These are phyloP conservation scores for Podarcis cretensis DNA, from an alignment of 2,113 vertebrate genomes.

Conservation along the genomic window DNA sequence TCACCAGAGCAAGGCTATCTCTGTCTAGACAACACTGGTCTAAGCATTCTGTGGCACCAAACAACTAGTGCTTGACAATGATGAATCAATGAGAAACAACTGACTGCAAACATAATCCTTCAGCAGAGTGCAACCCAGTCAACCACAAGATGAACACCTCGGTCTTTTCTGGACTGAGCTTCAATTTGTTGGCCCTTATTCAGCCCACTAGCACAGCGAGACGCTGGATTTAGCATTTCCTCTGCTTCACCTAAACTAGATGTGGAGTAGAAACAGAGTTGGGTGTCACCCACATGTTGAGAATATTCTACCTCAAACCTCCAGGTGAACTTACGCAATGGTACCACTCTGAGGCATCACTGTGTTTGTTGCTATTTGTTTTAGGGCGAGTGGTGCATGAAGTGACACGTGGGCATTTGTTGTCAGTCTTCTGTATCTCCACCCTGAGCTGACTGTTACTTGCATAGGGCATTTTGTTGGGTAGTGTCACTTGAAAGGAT, in stretches of 20 bases:
- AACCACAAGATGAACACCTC: background rate
- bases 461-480: too few species aligned
- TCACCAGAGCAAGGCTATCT: background rate
- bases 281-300: background rate
- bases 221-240: background rate
- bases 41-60: background rate
- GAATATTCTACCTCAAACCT: background rate
- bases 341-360: background rate
- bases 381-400: too few species aligned
- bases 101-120: background rate
- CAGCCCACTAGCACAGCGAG: background rate
- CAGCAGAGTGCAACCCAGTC: background rate
- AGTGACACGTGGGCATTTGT: too few species aligned
- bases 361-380: too few species aligned
- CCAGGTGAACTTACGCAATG: background rate
- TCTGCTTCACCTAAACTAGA: background rate
- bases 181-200: background rate
- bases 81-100: background rate
- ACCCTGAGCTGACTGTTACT: too few species aligned
- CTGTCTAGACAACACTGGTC: background rate
- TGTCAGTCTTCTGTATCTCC: too few species aligned
- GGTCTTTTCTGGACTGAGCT: background rate
- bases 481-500: too few species aligned
- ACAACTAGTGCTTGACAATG: background rate
- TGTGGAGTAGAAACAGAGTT: background rate